Evolutionary conservation across 2,113 vertebrate species (phyloP).

Genomic region (Saimiri boliviensis): DNA sequence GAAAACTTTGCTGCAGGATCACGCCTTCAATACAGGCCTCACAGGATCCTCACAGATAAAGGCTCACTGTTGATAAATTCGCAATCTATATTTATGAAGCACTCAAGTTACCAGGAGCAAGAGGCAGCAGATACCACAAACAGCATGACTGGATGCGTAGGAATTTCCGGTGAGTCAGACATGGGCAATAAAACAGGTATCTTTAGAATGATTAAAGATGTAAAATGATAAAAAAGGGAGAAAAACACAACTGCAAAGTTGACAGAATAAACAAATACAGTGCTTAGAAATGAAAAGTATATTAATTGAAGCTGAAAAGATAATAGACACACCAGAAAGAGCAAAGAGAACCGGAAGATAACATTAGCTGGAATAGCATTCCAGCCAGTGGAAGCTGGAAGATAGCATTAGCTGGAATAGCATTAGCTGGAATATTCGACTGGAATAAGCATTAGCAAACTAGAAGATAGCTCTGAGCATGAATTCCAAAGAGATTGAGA

Average conservation of each 20-base stretch:
- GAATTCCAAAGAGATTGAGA: neutral
- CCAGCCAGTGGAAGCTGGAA: too few relatives aligned
- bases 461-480: neutral
- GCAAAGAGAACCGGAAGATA: neutral
- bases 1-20: neutral
- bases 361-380: too few relatives aligned
- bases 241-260: neutral
- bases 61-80: neutral
- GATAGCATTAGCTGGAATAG: neutral
- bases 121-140: neutral
- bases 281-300: neutral
- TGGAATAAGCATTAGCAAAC: too few relatives aligned
- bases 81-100: neutral
- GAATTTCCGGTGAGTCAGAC: neutral
- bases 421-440: too few relatives aligned
- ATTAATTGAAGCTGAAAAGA: neutral
- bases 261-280: neutral
- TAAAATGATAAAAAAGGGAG: neutral
- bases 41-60: neutral
- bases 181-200: neutral
- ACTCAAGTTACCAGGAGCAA: neutral
- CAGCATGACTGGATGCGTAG: neutral
- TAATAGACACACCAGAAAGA: neutral
- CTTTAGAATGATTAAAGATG: neutral
- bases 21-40: neutral